A percentile compares a stretch with the other conserved stretches of the same genome.
These are phyloP conservation scores for Argynnis bischoffii DNA, from an alignment of 2,888 invertebrate genomes.

Conservation along the genomic window DNA sequence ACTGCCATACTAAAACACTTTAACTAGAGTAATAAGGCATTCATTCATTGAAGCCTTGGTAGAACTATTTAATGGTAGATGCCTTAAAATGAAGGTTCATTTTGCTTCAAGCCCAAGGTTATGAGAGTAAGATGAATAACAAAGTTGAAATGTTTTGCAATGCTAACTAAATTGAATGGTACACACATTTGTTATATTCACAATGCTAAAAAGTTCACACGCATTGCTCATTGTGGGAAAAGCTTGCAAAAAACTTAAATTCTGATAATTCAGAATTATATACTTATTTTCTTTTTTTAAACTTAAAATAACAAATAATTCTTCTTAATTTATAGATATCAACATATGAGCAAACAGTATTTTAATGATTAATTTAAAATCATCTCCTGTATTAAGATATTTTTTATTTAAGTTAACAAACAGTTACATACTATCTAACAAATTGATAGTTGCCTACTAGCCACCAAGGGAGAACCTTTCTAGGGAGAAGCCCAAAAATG, in stretches of 20 bases:
- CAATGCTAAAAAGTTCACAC: constrained; percentile 77
- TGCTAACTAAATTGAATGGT: constrained; percentile 52
- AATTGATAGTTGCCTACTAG: no score
- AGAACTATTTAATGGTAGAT: constrained; percentile 24
- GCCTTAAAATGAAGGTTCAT: constrained; percentile 51
- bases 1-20: neutral
- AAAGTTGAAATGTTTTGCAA: constrained; percentile 65
- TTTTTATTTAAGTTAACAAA: no score
- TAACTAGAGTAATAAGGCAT: constrained; percentile 2
- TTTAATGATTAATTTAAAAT: no score
- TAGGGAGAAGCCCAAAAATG: no score
- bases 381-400: no score
- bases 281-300: constrained; percentile 1
- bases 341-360: no score
- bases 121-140: constrained; percentile 63
- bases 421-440: no score
- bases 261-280: neutral
- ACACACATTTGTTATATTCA: constrained; percentile 59
- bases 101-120: constrained; percentile 62
- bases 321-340: no score
- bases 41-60: constrained; percentile 28
- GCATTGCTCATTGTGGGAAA: constrained; percentile 49
- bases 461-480: no score
- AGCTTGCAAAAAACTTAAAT: constrained; percentile 21
- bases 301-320: neutral